Percentiles rank a stretch among this genome's conserved stretches.
Evolutionary conservation across 2,888 invertebrate species (phyloP).

Genomic region (Blastobasis adustella): DNA sequence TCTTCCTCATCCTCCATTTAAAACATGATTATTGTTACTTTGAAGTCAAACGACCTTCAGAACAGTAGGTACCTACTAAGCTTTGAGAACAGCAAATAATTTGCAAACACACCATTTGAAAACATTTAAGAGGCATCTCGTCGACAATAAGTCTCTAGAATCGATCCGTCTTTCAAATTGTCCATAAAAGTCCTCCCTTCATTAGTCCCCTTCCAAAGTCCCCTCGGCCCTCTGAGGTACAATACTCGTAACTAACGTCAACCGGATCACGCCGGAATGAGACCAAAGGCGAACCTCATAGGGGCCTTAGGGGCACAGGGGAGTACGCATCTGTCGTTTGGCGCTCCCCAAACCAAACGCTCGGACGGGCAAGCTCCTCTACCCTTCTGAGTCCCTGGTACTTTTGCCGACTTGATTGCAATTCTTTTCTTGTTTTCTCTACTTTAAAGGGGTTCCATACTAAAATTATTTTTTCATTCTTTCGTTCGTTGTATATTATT

Average conservation of each 20-base stretch:
- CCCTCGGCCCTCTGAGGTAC: slow-evolving; percentile 20
- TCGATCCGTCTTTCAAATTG: slow-evolving; percentile 32
- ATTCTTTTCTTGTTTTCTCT: slow-evolving; percentile 3
- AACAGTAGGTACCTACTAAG: no score
- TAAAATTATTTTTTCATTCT: no score
- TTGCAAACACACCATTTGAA: no score
- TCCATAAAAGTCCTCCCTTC: slow-evolving; percentile 33
- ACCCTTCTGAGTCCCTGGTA: slow-evolving; percentile 29
- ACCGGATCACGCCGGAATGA: slow-evolving; percentile 31
- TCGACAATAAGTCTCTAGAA: no score
- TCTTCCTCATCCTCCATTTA: no score
- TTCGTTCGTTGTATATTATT: no score
- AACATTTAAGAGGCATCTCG: no score
- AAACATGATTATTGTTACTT: no score
- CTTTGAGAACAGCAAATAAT: no score
- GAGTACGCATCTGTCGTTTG: slow-evolving; percentile 32
- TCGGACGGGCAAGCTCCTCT: slow-evolving; percentile 11
- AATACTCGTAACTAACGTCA: slow-evolving; percentile 49
- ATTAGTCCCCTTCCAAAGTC: slow-evolving; percentile 24
- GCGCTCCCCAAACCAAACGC: slow-evolving; percentile 13
- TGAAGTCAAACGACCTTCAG: no score
- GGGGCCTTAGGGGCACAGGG: slow-evolving; percentile 9
- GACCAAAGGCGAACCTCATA: slow-evolving; percentile 11
- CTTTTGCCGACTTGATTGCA: slow-evolving; percentile 7
- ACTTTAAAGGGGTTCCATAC: no score